These are phyloP conservation scores for Calliscelio sp. DNA, from an alignment of 2,888 invertebrate genomes.

Conservation along the genomic window DNA sequence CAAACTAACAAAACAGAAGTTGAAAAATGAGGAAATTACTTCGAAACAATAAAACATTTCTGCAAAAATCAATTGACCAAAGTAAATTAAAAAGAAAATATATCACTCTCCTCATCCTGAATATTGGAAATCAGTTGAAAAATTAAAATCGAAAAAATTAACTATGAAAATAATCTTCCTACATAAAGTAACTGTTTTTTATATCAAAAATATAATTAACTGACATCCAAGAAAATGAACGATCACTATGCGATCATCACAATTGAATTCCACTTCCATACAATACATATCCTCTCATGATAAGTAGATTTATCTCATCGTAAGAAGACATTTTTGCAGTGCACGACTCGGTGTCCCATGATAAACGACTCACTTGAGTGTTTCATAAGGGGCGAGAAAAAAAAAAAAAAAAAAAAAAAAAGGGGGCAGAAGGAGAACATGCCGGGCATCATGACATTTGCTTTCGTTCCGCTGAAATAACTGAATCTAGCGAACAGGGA, in stretches of 20 bases:
- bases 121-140: too few relatives aligned
- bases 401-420: too few relatives aligned
- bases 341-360: neutral
- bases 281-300: too few relatives aligned
- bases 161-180: conserved; percentile 33
- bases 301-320: too few relatives aligned
- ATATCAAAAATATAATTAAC: too few relatives aligned
- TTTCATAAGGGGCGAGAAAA: neutral
- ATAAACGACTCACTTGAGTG: conserved; percentile 26
- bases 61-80: neutral
- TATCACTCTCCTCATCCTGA: too few relatives aligned
- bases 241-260: conserved; percentile 32
- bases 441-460: conserved; percentile 45
- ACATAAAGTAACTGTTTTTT: too few relatives aligned
- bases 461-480: conserved; percentile 47
- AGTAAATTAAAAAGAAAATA: conserved; percentile 1
- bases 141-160: conserved; percentile 18
- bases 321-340: neutral
- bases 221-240: too few relatives aligned
- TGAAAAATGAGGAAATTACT: neutral
- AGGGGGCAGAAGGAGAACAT: neutral
- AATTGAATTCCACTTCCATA: too few relatives aligned
- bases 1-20: neutral
- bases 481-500: conserved; percentile 35
- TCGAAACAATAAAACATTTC: neutral